Base-by-base conservation (phyloP, 2,888 invertebrate genomes). In the Caenorhabditis imperialis region DNA sequence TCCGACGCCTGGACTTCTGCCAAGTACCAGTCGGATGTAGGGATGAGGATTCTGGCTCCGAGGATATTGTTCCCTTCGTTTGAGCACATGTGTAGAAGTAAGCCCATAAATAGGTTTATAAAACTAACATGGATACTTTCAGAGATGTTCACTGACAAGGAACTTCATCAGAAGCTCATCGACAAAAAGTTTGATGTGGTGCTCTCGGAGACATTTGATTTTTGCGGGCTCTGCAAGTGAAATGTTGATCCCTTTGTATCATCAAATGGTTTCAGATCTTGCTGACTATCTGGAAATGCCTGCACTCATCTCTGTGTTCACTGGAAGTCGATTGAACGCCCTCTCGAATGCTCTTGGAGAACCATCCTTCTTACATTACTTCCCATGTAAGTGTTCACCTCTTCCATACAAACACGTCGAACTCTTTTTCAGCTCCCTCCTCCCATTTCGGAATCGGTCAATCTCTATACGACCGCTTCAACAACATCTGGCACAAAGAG, bases 141-240 rank as follows among this genome's bases (percentile, higher is more conserved):
- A 67, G 67, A 40, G 16, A 57, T 67, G 33, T 67, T 67, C 20
- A 51, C 50, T 16, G 57, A 67, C 37, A 22, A 50, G 6, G 35
- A 44, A 3, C 50, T 67, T 1, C 67, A 72, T 23, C 16, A 54
- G 7, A 23, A 20, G 23, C 37, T 75, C 20, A 60, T 50, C 23
- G 20, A 37, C 22, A 45, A 61, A 10, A 61, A 71, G 30, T 67
- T 51, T 16, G 57, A 67, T 14, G 67, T 58, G 7, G 67, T 58
- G 8, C 5, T 67, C 0, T 67, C 67, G 6, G 75, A 75, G 33
- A 65, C 61, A 16, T 65, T 67, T 18, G 71, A 75, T 38, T 71
- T 75, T 40, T 75, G 75, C 20, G 75, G 75, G 16, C 48, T 75
- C 10, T 70, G 75, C 71, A 22, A 47, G 55, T 48, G 18, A 8